These are phyloP conservation scores for Leucophenga varia DNA, from an alignment of 1,140 invertebrate species.

Conservation along the genomic window DNA sequence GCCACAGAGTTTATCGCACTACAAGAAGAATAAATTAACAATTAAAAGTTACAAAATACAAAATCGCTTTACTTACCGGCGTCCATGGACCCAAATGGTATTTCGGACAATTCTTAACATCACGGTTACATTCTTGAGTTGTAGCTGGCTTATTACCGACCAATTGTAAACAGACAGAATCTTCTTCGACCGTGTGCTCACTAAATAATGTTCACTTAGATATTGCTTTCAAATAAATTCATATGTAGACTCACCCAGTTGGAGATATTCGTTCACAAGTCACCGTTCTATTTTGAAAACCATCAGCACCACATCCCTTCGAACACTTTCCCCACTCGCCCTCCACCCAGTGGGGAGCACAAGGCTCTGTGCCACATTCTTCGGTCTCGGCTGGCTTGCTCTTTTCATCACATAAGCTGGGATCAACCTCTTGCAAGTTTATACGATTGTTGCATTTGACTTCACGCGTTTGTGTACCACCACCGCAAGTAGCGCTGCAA, in stretches of 20 bases:
- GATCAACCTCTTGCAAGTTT: constrained; percentile 69
- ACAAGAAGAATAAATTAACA: constrained; percentile 10
- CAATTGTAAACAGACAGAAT: constrained; percentile 69
- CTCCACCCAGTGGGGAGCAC: constrained; percentile 80
- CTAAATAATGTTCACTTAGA: constrained; percentile 13
- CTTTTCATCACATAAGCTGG: constrained; percentile 75
- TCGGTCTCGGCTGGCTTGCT: constrained; percentile 69
- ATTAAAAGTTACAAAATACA: constrained; percentile 2
- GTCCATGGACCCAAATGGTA: constrained; percentile 86
- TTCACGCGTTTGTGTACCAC: constrained; percentile 77
- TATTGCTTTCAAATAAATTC: accelerated
- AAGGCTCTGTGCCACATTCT: constrained; percentile 74
- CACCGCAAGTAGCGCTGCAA: constrained; percentile 83
- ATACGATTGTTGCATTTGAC: constrained; percentile 72
- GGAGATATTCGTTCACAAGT: constrained; percentile 67
- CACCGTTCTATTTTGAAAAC: constrained; percentile 69
- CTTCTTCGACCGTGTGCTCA: constrained; percentile 57
- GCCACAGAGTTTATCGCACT: constrained; percentile 88
- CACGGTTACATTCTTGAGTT: constrained; percentile 71
- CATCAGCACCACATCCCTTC: constrained; percentile 76
- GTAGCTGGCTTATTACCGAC: constrained; percentile 70
- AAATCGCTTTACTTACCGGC: constrained; percentile 64
- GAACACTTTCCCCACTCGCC: constrained; percentile 83
- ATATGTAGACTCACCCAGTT: constrained; percentile 57
- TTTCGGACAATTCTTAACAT: constrained; percentile 73